A percentile compares a stretch with the other conserved stretches of the same genome.
Conservation (phyloP, 2,888 invertebrate genomes). For the Thysanoteuthis rhombus region DNA sequence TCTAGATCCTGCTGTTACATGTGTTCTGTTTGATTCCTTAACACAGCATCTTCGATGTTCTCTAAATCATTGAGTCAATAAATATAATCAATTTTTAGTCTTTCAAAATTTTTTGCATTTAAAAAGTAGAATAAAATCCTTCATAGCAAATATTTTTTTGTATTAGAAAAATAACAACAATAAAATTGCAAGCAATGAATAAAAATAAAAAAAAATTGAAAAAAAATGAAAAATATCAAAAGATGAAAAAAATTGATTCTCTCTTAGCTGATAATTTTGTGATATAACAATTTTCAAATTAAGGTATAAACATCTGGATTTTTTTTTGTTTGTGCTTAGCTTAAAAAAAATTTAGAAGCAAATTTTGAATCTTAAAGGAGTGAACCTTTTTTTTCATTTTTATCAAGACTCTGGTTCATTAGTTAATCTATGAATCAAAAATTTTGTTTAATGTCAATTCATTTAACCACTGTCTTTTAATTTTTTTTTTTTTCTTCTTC, state of each 20-base stretch:
- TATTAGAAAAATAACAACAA: too few relatives aligned
- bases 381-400: neutral
- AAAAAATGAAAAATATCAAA: too few relatives aligned
- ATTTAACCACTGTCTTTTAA: neutral
- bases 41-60: neutral
- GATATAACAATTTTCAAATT: neutral
- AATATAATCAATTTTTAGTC: neutral
- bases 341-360: neutral
- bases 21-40: neutral
- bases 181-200: too few relatives aligned
- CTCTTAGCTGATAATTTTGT: neutral
- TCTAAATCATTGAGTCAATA: neutral
- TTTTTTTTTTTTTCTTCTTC: neutral
- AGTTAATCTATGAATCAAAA: neutral
- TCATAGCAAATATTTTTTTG: neutral
- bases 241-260: too few relatives aligned
- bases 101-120: neutral
- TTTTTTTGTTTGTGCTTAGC: neutral
- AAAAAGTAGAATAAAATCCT: neutral
- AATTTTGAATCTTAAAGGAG: neutral
- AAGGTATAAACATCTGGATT: neutral
- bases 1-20: neutral
- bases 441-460: neutral
- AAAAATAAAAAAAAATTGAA: neutral
- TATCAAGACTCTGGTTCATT: neutral